These are phyloP conservation scores for Lepetodrilus schrolli DNA, from an alignment of 2,888 invertebrate species.

Conservation along the genomic window DNA sequence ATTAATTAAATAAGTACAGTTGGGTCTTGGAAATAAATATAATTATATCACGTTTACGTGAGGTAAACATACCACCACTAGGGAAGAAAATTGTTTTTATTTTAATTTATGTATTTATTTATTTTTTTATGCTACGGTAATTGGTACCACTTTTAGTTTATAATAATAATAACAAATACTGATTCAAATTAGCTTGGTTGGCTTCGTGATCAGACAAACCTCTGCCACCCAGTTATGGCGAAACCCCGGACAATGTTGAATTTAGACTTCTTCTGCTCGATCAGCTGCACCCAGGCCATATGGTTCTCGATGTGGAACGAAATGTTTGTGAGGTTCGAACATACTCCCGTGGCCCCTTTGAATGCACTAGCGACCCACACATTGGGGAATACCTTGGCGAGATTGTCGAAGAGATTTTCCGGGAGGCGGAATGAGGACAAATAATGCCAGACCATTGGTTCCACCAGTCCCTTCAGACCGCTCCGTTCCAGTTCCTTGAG, in stretches of 20 bases:
- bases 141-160: no score
- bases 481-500: conserved; percentile 74
- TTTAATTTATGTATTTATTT: neutral
- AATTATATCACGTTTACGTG: no score
- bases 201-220: conserved; percentile 69
- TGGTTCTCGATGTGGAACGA: conserved; percentile 84
- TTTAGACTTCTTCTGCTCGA: conserved; percentile 61
- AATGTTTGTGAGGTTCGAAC: conserved; percentile 82
- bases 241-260: conserved; percentile 74
- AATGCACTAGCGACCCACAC: conserved; percentile 90
- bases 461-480: conserved; percentile 81
- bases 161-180: no score
- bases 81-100: no score
- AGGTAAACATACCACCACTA: no score
- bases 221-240: conserved; percentile 77
- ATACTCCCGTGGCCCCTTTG: conserved; percentile 88
- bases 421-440: conserved; percentile 62
- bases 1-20: no score
- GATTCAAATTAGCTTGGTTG: no score
- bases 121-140: neutral
- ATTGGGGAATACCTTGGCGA: conserved; percentile 80
- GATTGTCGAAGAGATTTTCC: conserved; percentile 78
- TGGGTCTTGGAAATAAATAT: no score
- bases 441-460: conserved; percentile 89
- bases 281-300: conserved; percentile 80